phyloP scores from a whole-genome alignment of 2,888 invertebrate species.

The Trichogramma evanescens region DNA sequence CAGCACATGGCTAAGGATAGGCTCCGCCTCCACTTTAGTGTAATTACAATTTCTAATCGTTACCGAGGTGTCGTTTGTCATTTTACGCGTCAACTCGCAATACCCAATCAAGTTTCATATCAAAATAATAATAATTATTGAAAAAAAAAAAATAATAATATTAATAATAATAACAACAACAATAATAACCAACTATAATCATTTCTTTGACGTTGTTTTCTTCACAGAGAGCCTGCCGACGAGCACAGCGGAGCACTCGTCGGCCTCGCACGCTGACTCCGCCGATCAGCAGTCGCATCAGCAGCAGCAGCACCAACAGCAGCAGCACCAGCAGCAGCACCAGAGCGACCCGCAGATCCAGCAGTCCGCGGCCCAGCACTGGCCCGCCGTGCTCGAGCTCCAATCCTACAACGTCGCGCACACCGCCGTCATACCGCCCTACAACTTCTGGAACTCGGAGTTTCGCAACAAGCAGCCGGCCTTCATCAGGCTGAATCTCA shows the following conservation, averaged over 20 bases:
- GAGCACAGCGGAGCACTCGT: slow-evolving; percentile 62
- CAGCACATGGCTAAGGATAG: too few relatives aligned
- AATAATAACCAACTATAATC: too few relatives aligned
- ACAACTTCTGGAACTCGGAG: slow-evolving; percentile 90
- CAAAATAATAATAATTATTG: too few relatives aligned
- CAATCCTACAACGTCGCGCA: slow-evolving; percentile 79
- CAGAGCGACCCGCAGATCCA: slow-evolving; percentile 57
- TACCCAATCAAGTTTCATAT: too few relatives aligned
- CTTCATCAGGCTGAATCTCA: slow-evolving; percentile 81
- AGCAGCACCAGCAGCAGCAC: slow-evolving; percentile 24
- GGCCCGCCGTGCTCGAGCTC: slow-evolving; percentile 71
- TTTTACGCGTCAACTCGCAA: too few relatives aligned
- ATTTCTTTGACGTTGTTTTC: neutral
- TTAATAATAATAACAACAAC: too few relatives aligned
- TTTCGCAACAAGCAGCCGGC: slow-evolving; percentile 86
- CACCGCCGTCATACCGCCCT: slow-evolving; percentile 79
- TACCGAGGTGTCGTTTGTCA: too few relatives aligned
- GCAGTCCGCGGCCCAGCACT: slow-evolving; percentile 69
- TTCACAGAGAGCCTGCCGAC: slow-evolving; percentile 66
- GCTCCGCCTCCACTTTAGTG: too few relatives aligned
- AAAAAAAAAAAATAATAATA: too few relatives aligned
- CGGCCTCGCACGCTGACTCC: slow-evolving; percentile 51
- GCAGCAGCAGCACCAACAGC: neutral
- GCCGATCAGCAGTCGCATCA: slow-evolving; percentile 18
- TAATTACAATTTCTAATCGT: too few relatives aligned